Percentiles rank a stretch among this genome's conserved stretches.
phyloP scores from a whole-genome alignment of 1,140 invertebrate genomes.

The Euglossa dilemma region DNA sequence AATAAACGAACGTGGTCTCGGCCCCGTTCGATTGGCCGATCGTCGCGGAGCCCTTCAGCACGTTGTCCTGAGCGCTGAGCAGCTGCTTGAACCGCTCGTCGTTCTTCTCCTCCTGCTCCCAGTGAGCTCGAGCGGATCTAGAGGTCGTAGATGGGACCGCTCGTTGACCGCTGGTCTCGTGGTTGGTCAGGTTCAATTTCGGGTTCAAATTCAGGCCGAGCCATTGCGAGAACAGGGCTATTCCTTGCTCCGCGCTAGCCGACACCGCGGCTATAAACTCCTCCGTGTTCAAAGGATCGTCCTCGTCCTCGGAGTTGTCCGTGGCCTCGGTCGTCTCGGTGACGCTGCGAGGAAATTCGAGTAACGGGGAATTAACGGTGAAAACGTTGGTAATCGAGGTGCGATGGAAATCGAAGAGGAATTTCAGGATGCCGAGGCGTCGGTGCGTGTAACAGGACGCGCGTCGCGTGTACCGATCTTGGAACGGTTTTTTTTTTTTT shows the following conservation, averaged over 20 bases:
- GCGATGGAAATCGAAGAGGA: neutral
- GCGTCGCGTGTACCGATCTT: neutral
- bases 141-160: constrained; percentile 28
- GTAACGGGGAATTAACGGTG: neutral
- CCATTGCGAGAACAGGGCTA: constrained; percentile 82
- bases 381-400: neutral
- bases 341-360: constrained; percentile 26
- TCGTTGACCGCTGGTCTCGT: constrained; percentile 33
- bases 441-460: neutral
- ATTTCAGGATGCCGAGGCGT: neutral
- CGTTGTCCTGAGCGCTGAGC: constrained; percentile 80
- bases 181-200: constrained; percentile 71
- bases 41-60: constrained; percentile 77
- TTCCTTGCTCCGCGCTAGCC: constrained; percentile 82
- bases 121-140: constrained; percentile 65
- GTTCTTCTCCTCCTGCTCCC: constrained; percentile 70
- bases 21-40: constrained; percentile 73
- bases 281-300: constrained; percentile 78
- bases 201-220: constrained; percentile 78
- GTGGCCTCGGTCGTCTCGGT: constrained; percentile 66
- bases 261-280: constrained; percentile 82
- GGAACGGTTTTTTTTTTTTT: neutral
- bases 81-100: constrained; percentile 80
- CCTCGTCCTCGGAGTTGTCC: constrained; percentile 72
- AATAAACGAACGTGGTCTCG: constrained; percentile 79